Evolutionary conservation across 2,797 vertebrate genomes (phyloP), one percentile per base, ranked within the genome.

Genomic region (Sandelia bainsii): DNA sequence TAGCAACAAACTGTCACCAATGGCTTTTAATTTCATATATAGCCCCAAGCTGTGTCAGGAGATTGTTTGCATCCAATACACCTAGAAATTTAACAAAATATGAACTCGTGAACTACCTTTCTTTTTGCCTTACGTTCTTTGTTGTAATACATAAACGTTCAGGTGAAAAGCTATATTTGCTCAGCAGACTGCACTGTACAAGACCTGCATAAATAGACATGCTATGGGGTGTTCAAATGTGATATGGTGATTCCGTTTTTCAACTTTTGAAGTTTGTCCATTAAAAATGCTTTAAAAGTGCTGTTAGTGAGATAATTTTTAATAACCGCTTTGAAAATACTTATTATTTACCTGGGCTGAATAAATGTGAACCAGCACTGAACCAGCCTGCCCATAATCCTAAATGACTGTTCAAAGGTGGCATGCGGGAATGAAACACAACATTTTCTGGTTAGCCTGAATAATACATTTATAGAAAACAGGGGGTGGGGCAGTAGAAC

Each of bases 401-500:
- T 60, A 48, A 79, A 69, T 27, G 72, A 50, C 60, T 75, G 64
- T 81, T 85, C 49, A 63, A 71, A 72, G 53, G 77, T 81, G 74
- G 78, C 72, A 50, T 70, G 52, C 69, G 67, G 72, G 73, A 87
- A 77, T 72, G 67, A 82, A 86, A 85, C 77, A 82, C 75, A 67
- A 57, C 69, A 64, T 81, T 87, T 87, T 67, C 69, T 75, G 77
- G 54, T 84, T 69, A 72, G 53, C 69, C 57, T 92, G 80, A 91
- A 93, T 91, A 87, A 91, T 88, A 78, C 57, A 90, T 90, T 84
- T 75, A 77, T 51, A 72, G 69, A 63, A 78, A 75, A 59, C 0
- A 48, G 58, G 34, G 23, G 7, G 8, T 8, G 29, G 23, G 10
- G 1, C 34, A 54, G 60, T 12, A 4, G 58, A 23, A 63, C n/a